A percentile compares a stretch with the other conserved stretches of the same genome.
Conservation (phyloP, 2,888 invertebrate species). For the Sepioteuthis lessoniana region DNA sequence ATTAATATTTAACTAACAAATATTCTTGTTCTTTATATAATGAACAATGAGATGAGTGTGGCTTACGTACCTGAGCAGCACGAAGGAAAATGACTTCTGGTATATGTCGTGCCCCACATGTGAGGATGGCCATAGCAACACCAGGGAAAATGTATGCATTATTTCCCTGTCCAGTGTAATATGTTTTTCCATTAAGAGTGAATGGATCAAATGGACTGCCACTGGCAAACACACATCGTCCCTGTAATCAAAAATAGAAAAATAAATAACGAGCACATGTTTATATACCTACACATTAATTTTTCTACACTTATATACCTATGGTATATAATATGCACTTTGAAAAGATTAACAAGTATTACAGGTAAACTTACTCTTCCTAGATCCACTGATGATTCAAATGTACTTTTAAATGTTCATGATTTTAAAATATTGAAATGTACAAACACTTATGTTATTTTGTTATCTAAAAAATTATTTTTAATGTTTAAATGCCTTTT, state of each 20-base stretch:
- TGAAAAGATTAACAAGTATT: no score
- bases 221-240: constrained; percentile 92
- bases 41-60: not conserved
- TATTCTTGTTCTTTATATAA: not conserved
- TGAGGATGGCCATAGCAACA: constrained; percentile 91
- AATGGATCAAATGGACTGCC: constrained; percentile 96
- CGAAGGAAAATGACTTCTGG: constrained; percentile 94
- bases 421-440: no score
- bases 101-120: constrained; percentile 93
- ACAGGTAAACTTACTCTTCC: no score
- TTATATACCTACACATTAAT: no score
- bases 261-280: not conserved
- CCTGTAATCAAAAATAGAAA: constrained; percentile 80
- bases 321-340: no score
- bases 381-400: no score
- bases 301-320: no score
- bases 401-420: no score
- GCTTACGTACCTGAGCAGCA: constrained; percentile 86
- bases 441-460: no score
- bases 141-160: constrained; percentile 83
- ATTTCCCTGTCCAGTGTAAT: constrained; percentile 91
- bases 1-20: not conserved
- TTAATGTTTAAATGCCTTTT: no score
- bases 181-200: constrained; percentile 85
- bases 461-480: no score